Base-by-base conservation (phyloP, 2,113 vertebrate genomes). In the Lophius piscatorius region DNA sequence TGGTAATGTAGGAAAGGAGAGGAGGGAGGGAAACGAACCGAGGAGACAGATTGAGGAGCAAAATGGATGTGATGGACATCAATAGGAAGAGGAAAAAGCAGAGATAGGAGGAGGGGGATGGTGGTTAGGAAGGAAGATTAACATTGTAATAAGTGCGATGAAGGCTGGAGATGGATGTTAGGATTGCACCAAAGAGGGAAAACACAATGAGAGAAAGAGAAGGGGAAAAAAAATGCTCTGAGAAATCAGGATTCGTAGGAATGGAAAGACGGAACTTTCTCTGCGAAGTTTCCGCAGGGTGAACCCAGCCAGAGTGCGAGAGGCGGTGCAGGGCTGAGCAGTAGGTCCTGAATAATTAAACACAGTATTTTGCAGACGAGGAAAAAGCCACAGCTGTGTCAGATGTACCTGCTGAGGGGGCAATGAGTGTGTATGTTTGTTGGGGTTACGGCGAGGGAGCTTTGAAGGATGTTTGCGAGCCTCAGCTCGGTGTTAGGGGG, bases 331-430 rank as follows among this genome's bases (percentile, higher is more conserved):
- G 65, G 50, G 66, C 60, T 33, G 63, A 63, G 70, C 73, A 54
- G 75, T 45, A 41, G 76, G 46, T 86, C 72, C 63, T 91, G 82
- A 89, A 91, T 91, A 90, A 91, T 91, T 91, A 81, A 90, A 84
- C 51, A 61, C 68, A 71, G 71, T 74, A 83, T 87, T 85, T 82
- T 88, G 80, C 84, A 83, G 83, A 76, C 70, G 66, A 82, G 78
- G 62, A 69, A 80, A 62, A n/a, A 47, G 67, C 57, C 17, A 35
- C 75, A 76, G 65, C 66, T 50, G 48, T 66, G 72, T 76, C 4
- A 7, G 70, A 63, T 58, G 55, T 38, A 54, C 70, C 63, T 78
- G 77, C 77, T 48, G 63, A 80, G 51, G 45, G 71, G 70, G 57
- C 47, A 42, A 41, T n/a, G 54, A 56, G 10, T 29, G 17, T 48